A percentile compares a stretch with the other conserved stretches of the same genome.
These are phyloP conservation scores for Tipula lateralis DNA, from an alignment of 2,888 invertebrate genomes.

Conservation along the genomic window DNA sequence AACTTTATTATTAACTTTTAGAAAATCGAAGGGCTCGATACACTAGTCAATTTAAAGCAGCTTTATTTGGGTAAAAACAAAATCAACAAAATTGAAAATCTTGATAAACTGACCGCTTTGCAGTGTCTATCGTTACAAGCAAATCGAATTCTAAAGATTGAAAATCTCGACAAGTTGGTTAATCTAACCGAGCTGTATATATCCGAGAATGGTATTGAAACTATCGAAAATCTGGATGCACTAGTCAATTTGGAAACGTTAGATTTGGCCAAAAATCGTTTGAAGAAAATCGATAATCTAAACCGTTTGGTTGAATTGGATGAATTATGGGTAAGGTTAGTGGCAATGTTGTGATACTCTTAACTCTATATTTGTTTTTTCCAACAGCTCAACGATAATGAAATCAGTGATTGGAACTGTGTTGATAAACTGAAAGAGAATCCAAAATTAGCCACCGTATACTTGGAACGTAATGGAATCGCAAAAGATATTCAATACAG, in stretches of 20 bases:
- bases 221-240: conserved; percentile 69
- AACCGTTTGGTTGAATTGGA: conserved; percentile 70
- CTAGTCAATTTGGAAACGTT: conserved; percentile 74
- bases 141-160: conserved; percentile 82
- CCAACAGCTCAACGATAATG: conserved; percentile 84
- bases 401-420: conserved; percentile 77
- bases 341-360: background rate
- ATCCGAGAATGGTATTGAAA: conserved; percentile 85
- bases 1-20: conserved; percentile 44
- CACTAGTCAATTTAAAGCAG: conserved; percentile 66
- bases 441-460: conserved; percentile 73
- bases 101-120: conserved; percentile 66
- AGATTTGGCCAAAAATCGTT: conserved; percentile 85
- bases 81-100: conserved; percentile 78
- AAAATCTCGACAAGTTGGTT: conserved; percentile 69
- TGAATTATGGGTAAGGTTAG: conserved; percentile 81
- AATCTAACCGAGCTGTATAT: conserved; percentile 84
- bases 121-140: conserved; percentile 83
- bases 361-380: conserved; percentile 32
- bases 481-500: conserved; percentile 80
- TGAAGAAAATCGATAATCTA: conserved; percentile 73
- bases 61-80: conserved; percentile 94
- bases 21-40: conserved; percentile 82
- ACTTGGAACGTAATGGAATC: conserved; percentile 90
- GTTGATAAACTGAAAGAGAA: conserved; percentile 67